Base-by-base conservation (phyloP, 2,888 invertebrate species). In the Chloromyia formosa region DNA sequence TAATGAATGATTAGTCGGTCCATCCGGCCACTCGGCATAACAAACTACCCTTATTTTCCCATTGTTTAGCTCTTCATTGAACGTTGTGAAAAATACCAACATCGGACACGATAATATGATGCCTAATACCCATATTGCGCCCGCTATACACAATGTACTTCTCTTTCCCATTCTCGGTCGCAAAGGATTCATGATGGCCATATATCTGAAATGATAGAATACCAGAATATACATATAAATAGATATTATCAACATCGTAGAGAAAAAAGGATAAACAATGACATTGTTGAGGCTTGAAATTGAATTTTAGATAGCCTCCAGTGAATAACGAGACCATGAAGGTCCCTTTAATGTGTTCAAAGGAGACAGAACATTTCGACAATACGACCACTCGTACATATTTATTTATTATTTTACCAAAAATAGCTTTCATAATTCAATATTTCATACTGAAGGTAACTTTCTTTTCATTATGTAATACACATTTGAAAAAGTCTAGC, bases 161-260 rank as follows among this genome's bases (percentile, higher is more conserved):
- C 92, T 88, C 81, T 93, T 92, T 27, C 96, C 94, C 89, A 97
- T 92, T 73, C 97, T 88, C 1, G 96, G 97, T 77, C 92, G 90
- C 76, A 97, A 87, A 0, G 97, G 97, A 81, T 95, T 94, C 90
- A 97, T 95, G 80, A 97, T 97, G 72, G 97, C 97, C 86, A 95
- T 93, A 84, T 97, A 97, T 83, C 97, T 97, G 88, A 1, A 86
- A 83, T 75, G 80, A 58, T 77, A 74, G 58, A 71, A 75, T 20
- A 73, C 72, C 18, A 7, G 22, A 16, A 40, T n/a, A 18, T 40
- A 54, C 22, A 45, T 35, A 7, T 35, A 35, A 35, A 35, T 35
- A 5, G 4, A 22, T 42, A 54, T 53, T 14, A 22, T 61, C 27
- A 35, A 35, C 7, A 35, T 35, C 27, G 27, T 7, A 35, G 2